Percentiles rank a stretch among this genome's conserved stretches.
These are phyloP conservation scores for Colistium nudipinnis DNA, from an alignment of 2,113 vertebrate species.

Conservation along the genomic window DNA sequence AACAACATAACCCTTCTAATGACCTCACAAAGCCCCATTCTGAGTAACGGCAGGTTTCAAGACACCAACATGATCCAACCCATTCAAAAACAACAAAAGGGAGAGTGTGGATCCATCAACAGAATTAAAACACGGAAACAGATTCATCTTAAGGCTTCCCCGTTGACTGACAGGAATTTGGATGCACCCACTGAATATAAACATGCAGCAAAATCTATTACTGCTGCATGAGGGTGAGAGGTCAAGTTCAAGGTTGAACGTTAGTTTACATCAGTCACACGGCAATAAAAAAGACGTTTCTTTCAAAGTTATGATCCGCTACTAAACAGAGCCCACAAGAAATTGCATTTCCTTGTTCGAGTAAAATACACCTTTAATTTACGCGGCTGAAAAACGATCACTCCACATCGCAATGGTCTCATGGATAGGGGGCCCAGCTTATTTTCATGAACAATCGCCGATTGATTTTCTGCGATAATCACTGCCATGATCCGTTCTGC, in stretches of 20 bases:
- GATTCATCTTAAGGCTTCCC: neutral
- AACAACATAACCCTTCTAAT: neutral
- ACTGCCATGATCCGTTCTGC: constrained; percentile 16
- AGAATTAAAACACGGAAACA: neutral
- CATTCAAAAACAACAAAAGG: neutral
- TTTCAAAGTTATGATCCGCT: neutral
- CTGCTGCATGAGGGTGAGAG: neutral
- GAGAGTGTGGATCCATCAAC: neutral
- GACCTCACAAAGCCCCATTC: neutral
- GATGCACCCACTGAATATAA: neutral
- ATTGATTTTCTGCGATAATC: constrained; percentile 34
- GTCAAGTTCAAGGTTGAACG: neutral
- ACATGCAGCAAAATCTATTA: constrained; percentile 5
- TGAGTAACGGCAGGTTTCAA: neutral
- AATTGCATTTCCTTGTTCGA: no score
- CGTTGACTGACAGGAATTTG: neutral
- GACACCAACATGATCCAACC: neutral
- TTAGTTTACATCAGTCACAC: neutral
- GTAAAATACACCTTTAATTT: no score
- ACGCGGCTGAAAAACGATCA: neutral
- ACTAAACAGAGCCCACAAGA: no score
- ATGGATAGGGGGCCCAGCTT: constrained; percentile 1
- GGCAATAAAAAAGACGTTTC: neutral
- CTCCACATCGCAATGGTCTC: constrained; percentile 16
- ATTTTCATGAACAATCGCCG: constrained; percentile 26